Evolutionary conservation across 2,113 vertebrate species (phyloP), one percentile per base, ranked within the genome.

Genomic region (Rousettus leschenaultii): DNA sequence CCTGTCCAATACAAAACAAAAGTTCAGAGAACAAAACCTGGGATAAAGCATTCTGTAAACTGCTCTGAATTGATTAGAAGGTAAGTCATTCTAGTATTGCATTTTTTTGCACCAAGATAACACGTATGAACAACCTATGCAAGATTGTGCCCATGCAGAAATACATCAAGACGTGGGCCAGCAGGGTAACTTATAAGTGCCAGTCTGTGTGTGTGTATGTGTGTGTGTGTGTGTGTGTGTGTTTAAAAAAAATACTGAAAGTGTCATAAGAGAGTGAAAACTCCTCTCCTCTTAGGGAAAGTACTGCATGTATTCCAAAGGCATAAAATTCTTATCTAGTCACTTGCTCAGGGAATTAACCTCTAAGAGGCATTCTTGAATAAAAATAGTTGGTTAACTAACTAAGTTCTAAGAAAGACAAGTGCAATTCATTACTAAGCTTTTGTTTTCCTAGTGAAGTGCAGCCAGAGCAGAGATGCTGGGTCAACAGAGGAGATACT

Each of bases 1-100:
- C 82, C 90, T 78, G 40, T 53, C 48, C 48, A 48, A 71, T 63
- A 33, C 1, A 80, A 40, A 40, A 40, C 40, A 40, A 40, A 40
- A 40, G 65, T 95, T 48, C n/a, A 51, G 68, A 86, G 74, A 91
- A 77, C 89, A 86, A 85, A 95, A 55, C n/a, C 70, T 83, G n/a
- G 43, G 35, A 59, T 3, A 35, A 5, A 51, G 33, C 14, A 3
- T 68, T 89, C 79, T 70, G 7, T 30, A 70, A 73, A 70, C 71
- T 43, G 40, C 53, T 89, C 74, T 59, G 79, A 78, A 51, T 19
- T 75, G 11, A 43, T 48, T 43, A 79, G 18, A 24, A 91, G 66
- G 13, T 48, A 26, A 40, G 28, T 18, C 61, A 35, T 53, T 84
- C 68, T 73, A 63, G 48, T 45, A 43, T 68, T 57, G 19, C 16